Conservation (phyloP, 1,140 invertebrate species). For the Agrypnia vestita region DNA sequence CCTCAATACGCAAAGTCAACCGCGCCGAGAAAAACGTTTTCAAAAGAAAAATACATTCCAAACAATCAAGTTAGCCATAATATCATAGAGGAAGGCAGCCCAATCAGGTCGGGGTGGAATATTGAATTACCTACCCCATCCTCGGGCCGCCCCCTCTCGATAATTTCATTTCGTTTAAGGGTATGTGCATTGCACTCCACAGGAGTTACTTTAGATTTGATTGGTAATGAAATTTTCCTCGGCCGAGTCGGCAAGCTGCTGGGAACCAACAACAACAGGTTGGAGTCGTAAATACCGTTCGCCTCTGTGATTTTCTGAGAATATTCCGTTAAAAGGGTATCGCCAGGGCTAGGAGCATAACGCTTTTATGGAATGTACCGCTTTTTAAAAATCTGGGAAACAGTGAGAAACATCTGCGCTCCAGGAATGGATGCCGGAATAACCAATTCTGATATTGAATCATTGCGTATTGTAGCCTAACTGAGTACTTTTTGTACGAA, state of each 20-base stretch:
- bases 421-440: too few relatives aligned
- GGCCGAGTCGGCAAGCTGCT: conserved; percentile 49
- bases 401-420: too few relatives aligned
- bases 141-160: conserved; percentile 41
- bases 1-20: conserved; percentile 40
- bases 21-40: conserved; percentile 41
- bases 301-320: not conserved
- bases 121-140: conserved; percentile 41
- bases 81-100: conserved; percentile 42
- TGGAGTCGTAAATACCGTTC: not conserved
- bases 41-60: conserved; percentile 44
- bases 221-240: conserved; percentile 60
- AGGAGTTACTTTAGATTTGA: conserved; percentile 56
- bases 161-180: conserved; percentile 57
- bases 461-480: too few relatives aligned
- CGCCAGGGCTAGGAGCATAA: not conserved
- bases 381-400: too few relatives aligned
- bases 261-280: conserved; percentile 36
- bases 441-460: too few relatives aligned
- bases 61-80: conserved; percentile 54
- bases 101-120: conserved; percentile 44
- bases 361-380: not conserved
- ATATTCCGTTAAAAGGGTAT: conserved; percentile 13
- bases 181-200: conserved; percentile 56
- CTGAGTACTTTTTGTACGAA: too few relatives aligned